Evolutionary conservation across 1,140 invertebrate species (phyloP), one percentile per base, ranked within the genome.

Genomic region (Drosophila arawakana): DNA sequence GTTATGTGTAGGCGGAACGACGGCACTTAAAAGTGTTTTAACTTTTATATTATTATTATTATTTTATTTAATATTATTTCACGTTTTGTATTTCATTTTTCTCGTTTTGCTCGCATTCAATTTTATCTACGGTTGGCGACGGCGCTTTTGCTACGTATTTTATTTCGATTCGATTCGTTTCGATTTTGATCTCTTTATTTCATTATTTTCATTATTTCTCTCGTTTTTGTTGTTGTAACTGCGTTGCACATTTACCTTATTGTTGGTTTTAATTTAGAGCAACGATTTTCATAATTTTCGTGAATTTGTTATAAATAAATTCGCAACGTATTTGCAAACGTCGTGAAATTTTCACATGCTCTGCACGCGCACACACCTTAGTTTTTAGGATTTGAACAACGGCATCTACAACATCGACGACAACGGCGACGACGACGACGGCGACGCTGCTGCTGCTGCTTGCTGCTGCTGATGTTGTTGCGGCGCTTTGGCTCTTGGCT

Each of bases 341-440:
- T 76, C 75, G 76, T 74, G 57, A 81, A 80, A 75, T 80, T 88
- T 82, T 88, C 80, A 86, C 83, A 86, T 88, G 70, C 77, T 88
- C 83, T 80, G 83, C 76, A 68, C 59, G 83, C 76, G 69, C 73
- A 62, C 83, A 88, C 82, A 81, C 82, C 80, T 80, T 83, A 82
- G 81, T 86, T 86, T 86, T 86, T 78, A 81, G 76, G 75, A 70
- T 77, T 88, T 72, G 63, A 88, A 68, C 82, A 81, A 78, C 75
- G 73, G 73, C 71, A 81, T 72, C 81, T 62, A 72, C 81, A 80
- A 74, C 78, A 80, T 68, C 74, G 43, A 71, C 63, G 52, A 67
- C 71, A 74, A 68, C 73, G 58, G 70, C 70, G 65, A 62, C 81
- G 39, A 60, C 76, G 78, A 70, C 67, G 69, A 67, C 63, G 65